These are phyloP conservation scores for Eulemur albifrons DNA, from an alignment of 2,797 vertebrate genomes.

Conservation along the genomic window DNA sequence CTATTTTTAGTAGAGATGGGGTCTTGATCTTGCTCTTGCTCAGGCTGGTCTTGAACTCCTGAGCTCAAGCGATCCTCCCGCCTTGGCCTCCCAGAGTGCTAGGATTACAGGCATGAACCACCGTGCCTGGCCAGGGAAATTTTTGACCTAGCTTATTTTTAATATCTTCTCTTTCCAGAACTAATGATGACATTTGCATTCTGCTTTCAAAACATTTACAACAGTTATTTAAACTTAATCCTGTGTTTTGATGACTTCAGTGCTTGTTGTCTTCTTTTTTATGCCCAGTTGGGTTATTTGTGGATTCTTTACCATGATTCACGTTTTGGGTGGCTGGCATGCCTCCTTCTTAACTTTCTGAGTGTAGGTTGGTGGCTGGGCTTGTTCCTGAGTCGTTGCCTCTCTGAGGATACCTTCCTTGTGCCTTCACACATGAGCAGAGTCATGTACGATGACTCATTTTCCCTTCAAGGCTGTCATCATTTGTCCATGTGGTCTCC, in stretches of 20 bases:
- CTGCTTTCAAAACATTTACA: constrained; percentile 34
- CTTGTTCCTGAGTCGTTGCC: background rate
- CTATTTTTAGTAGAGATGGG: no score
- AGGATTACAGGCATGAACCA: no score
- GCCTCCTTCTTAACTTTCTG: background rate
- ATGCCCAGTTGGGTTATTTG: background rate
- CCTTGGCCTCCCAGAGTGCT: background rate
- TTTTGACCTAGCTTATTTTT: background rate
- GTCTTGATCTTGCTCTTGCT: no score
- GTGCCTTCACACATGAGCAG: background rate
- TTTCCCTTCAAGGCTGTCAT: background rate
- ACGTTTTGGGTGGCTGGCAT: accelerated
- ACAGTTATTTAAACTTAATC: background rate
- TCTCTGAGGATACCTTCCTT: background rate
- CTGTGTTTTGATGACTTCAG: background rate
- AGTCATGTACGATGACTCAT: accelerated
- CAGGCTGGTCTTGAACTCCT: no score
- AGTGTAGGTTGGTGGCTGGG: background rate
- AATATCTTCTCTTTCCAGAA: background rate
- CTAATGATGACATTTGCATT: background rate
- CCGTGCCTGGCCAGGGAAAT: background rate
- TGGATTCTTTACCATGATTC: background rate
- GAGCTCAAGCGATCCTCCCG: background rate
- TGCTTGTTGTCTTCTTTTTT: background rate
- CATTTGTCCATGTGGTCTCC: background rate